Evolutionary conservation across 2,797 vertebrate species (phyloP).

Genomic region (Bryconaethiops microstoma): DNA sequence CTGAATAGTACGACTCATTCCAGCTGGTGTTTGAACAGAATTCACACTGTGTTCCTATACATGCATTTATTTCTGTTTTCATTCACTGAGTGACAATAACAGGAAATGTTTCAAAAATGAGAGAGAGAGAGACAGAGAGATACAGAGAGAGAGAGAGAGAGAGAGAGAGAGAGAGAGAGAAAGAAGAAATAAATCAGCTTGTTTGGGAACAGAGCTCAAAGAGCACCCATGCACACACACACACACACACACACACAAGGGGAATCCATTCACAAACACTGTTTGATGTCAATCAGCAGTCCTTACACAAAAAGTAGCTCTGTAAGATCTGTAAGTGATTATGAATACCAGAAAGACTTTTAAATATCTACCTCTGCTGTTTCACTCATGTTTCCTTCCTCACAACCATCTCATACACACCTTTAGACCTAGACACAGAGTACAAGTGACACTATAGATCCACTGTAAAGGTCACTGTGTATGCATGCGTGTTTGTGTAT

Average conservation of each 20-base stretch:
- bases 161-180: background rate
- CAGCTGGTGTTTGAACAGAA: too few relatives aligned
- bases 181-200: background rate
- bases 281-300: background rate
- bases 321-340: background rate
- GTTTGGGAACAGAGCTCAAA: conserved; percentile 9
- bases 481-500: background rate
- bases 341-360: background rate
- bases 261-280: conserved; percentile 21
- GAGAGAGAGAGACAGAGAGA: background rate
- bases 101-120: too few relatives aligned
- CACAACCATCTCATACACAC: too few relatives aligned
- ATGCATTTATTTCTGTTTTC: too few relatives aligned
- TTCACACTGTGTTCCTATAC: too few relatives aligned
- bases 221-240: background rate
- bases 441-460: background rate
- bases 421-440: conserved; percentile 9
- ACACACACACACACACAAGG: background rate
- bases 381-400: background rate
- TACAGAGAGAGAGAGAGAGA: conserved; percentile 35
- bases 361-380: background rate
- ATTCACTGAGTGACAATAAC: too few relatives aligned
- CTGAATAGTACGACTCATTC: too few relatives aligned
- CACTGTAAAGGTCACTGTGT: conserved; percentile 49
- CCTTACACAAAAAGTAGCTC: background rate